Percentiles rank a stretch among this genome's conserved stretches.
Conservation (phyloP, 2,797 vertebrate genomes). For the Sebastes glaucus region DNA sequence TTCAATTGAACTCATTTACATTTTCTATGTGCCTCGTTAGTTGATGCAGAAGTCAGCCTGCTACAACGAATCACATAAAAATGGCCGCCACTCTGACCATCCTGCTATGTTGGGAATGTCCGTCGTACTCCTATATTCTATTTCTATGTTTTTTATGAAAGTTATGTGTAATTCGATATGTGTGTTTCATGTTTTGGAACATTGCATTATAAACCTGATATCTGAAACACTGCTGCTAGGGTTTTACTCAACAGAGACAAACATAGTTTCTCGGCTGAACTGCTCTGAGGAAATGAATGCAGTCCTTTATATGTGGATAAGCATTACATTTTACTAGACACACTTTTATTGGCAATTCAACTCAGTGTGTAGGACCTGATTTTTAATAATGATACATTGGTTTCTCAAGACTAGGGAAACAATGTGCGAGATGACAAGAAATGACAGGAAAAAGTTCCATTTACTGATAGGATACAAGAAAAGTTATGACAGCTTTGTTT, state of each 20-base stretch:
- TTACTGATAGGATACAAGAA: not conserved
- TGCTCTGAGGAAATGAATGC: not conserved
- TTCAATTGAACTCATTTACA: too few relatives aligned
- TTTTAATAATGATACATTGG: not conserved
- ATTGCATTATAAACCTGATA: not conserved
- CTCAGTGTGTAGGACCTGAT: not conserved
- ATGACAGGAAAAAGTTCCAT: not conserved
- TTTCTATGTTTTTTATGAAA: too few relatives aligned
- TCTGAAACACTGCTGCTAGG: not conserved
- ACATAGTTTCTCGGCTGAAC: not conserved
- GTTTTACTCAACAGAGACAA: not conserved
- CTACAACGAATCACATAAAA: too few relatives aligned
- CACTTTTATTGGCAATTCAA: not conserved
- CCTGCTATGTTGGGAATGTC: too few relatives aligned
- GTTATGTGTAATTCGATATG: not conserved
- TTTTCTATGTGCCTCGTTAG: too few relatives aligned
- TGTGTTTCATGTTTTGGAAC: not conserved
- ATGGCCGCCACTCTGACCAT: too few relatives aligned
- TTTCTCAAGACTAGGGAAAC: not conserved
- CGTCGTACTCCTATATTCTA: too few relatives aligned
- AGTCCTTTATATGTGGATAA: not conserved
- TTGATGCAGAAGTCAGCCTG: too few relatives aligned
- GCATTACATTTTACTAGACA: not conserved
- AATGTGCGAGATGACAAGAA: not conserved
- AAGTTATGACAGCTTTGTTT: conserved; percentile 15